Conservation (phyloP, 2,113 vertebrate species). For the Polypterus senegalus region DNA sequence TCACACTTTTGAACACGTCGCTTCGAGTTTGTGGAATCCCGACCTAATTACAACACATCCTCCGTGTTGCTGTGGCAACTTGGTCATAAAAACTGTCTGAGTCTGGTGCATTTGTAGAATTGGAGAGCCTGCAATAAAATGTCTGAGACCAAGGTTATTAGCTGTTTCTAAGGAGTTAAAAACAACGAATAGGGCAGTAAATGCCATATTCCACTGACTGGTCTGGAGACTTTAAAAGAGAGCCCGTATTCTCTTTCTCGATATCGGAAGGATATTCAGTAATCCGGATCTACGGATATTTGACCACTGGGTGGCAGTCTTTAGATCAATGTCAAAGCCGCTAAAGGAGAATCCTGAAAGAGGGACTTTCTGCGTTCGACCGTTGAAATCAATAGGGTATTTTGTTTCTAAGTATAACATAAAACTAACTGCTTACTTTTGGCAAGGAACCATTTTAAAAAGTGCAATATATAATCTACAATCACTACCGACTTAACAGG, state of each 20-base stretch:
- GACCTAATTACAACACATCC: constrained; percentile 83
- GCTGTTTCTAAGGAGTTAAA: constrained; percentile 65
- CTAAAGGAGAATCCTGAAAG: constrained; percentile 39
- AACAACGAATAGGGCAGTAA: constrained; percentile 48
- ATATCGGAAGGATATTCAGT: constrained; percentile 31
- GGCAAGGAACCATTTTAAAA: too few species aligned
- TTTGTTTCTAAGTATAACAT: too few species aligned
- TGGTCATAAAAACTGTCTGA: constrained; percentile 77
- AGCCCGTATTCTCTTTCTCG: constrained; percentile 36
- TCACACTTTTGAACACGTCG: constrained; percentile 40
- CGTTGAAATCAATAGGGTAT: too few species aligned
- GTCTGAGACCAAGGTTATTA: constrained; percentile 69
- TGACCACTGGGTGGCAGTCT: constrained; percentile 84
- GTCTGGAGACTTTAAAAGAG: constrained; percentile 19
- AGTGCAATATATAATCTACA: too few species aligned
- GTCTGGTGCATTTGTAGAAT: constrained; percentile 72
- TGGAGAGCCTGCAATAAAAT: constrained; percentile 72
- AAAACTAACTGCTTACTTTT: too few species aligned
- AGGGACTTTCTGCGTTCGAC: too few species aligned
- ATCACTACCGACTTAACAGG: too few species aligned
- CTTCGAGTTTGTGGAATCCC: constrained; percentile 75
- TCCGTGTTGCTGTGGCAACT: constrained; percentile 82
- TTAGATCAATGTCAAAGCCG: constrained; percentile 98
- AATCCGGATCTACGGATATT: constrained; percentile 15
- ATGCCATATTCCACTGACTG: constrained; percentile 42